phyloP scores from a whole-genome alignment of 2,113 vertebrate species.

The Gobius niger region DNA sequence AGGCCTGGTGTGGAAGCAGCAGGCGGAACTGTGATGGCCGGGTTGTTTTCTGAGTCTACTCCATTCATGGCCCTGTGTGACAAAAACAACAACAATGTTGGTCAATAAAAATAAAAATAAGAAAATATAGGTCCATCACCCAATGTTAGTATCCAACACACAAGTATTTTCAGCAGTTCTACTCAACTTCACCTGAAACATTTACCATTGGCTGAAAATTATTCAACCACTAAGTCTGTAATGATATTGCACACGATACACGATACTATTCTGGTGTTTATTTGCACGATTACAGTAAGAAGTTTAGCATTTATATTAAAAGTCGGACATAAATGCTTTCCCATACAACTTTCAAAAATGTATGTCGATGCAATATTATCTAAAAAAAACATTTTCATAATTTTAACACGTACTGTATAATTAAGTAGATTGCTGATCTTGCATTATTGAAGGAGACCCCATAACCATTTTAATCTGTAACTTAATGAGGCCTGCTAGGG shows the following conservation, averaged over 20 bases:
- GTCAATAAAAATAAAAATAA: not conserved
- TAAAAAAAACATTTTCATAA: too few species aligned
- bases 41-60: constrained; percentile 81
- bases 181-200: too few species aligned
- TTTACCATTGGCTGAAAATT: too few species aligned
- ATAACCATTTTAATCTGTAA: not conserved
- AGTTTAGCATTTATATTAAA: too few species aligned
- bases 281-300: too few species aligned
- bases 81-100: constrained; percentile 7
- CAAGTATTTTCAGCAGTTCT: not conserved
- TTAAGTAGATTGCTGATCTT: not conserved
- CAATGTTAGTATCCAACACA: not conserved
- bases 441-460: not conserved
- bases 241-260: too few species aligned
- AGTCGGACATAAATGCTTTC: too few species aligned
- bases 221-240: too few species aligned
- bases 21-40: constrained; percentile 78
- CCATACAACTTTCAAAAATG: too few species aligned
- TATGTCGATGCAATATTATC: too few species aligned
- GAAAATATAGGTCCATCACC: not conserved
- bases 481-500: not conserved
- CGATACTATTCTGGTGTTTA: too few species aligned
- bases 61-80: constrained; percentile 82
- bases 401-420: too few species aligned
- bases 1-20: constrained; percentile 82